Base-by-base conservation (phyloP, 2,888 invertebrate genomes). In the Neria commutata region DNA sequence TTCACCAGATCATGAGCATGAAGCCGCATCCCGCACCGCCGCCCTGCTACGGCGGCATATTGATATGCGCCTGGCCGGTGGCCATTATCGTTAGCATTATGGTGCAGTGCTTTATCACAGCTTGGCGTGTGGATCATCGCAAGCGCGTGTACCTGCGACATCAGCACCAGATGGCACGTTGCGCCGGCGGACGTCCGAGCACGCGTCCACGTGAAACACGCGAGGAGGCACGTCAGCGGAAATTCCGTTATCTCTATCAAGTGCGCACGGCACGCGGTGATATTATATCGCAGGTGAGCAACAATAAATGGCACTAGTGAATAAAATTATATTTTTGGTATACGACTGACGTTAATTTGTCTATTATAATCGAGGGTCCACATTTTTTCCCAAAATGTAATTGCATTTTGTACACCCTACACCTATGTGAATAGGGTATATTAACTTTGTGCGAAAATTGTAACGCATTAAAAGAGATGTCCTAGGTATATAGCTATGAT, bases 201-300 rank as follows among this genome's bases (percentile, higher is more conserved):
- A 84, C 86, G 6, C 82, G 91, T 64, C 90, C 89, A 0, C 86
- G 91, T 58, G 90, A 91, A 74, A 90, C 90, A 59, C 85, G 90
- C 54, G 91, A 91, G 63, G 91, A 91, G 80, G 87, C 91, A 81
- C 86, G 90, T 56, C 92, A 93, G 79, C 88, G 91, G 77, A 91
- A 91, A 79, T 94, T 93, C 80, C 85, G 94, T 66, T 94, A 94
- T 77, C 83, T 94, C 65, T 94, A 94, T 83, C 94, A 94, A 84
- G 91, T 94, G 58, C 87, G 94, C 69, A 91, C 94, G 8, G 91
- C 92, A 25, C 92, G 94, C 71, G 94, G 94, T 14, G 94, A 94
- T 82, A 92, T 94, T 65, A 92, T 94, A 68, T 91, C 92, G 67
- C 93, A 94, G 88, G 93, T 90, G 77, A 64, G 69, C 60, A 21